These are phyloP conservation scores for Gallinago media DNA, from an alignment of 2,113 vertebrate species.

Conservation along the genomic window DNA sequence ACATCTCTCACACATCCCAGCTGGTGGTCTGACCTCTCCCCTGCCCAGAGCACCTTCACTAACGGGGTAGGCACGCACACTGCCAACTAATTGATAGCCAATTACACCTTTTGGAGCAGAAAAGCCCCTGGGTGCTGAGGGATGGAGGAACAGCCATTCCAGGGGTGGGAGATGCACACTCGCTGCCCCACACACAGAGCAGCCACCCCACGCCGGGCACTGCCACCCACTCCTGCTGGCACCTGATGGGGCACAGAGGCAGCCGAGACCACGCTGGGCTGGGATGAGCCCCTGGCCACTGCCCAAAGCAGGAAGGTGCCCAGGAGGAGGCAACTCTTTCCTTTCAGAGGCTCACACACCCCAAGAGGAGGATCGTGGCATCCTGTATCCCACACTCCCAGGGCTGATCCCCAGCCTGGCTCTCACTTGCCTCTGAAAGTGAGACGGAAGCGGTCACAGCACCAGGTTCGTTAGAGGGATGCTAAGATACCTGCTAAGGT, in stretches of 20 bases:
- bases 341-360: neutral
- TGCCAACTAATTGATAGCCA: neutral
- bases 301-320: neutral
- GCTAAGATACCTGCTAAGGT: neutral
- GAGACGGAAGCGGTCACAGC: neutral
- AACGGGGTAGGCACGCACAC: neutral
- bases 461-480: neutral
- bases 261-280: no score
- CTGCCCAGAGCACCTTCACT: neutral
- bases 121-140: neutral
- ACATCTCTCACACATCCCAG: neutral
- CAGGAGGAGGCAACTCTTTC: neutral
- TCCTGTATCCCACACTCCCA: fast-evolving
- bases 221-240: neutral
- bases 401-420: neutral
- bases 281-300: neutral
- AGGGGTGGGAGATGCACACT: neutral
- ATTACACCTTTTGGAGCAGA: neutral
- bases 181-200: fast-evolving
- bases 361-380: neutral
- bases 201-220: fast-evolving
- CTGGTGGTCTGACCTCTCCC: neutral
- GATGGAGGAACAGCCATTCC: neutral
- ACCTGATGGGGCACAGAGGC: no score
- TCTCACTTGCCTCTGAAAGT: neutral